Evolutionary conservation across 2,888 invertebrate genomes (phyloP), one percentile per base, ranked within the genome.

Genomic region (Griposia aprilina): DNA sequence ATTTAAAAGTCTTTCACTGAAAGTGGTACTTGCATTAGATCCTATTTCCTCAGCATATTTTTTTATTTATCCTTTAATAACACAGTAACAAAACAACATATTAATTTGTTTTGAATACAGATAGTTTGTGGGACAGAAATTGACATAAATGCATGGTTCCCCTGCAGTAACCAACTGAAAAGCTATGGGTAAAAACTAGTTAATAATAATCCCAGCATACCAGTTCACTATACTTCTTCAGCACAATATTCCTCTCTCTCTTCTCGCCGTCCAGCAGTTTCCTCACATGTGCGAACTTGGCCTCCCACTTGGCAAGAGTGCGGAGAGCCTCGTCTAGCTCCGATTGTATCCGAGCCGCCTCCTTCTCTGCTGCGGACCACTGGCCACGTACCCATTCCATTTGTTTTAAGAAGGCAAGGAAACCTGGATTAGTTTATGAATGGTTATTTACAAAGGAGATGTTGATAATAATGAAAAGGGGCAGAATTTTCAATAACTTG

Each of bases 181-280:
- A 41, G 41, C 7, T 7, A 41, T 41, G 45, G 45, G 1, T 45
- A 45, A 10, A 41, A 45, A 45, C 10, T 45, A 45, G 45, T 45
- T 10, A 45, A 10, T 45, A 66, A 17, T 57, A n/a, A 30, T 15
- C 6, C 0, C 7, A 17, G 26, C 95, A 93, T 94, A 98, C 98
- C 97, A 98, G 95, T 90, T 97, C 97, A 93, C 98, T 98, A 82
- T 98, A 97, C 79, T 99, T 98, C 83, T 98, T 97, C 93, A 98
- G 97, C 0, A 98, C 98, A 88, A 97, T 97, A 77, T 97, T 97
- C 36, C 98, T 96, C 74, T 97, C 97, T 82, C 97, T 97, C 88
- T 98, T 98, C 91, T 99, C 99, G 81, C 98, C 97, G 89, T 99
- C 99, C 1, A 99, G 95, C 62, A 99, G 96, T 87, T 98, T 98